Percentiles rank a stretch among this genome's conserved stretches.
Conservation (phyloP, 2,797 vertebrate genomes). For the Pampus argenteus region DNA sequence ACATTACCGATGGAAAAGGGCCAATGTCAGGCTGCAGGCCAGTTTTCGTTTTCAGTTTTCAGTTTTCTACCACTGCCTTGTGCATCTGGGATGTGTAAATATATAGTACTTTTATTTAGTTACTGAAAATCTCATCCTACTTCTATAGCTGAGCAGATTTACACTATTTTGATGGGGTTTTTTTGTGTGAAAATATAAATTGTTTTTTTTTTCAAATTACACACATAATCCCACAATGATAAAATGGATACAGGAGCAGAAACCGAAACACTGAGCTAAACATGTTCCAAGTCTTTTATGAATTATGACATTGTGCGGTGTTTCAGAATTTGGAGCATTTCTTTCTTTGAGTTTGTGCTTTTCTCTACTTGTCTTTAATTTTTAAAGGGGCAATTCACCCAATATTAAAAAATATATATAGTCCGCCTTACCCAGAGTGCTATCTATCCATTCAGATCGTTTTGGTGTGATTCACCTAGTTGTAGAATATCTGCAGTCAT, state of each 20-base stretch:
- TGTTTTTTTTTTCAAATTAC: background rate
- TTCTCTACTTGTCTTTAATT: background rate
- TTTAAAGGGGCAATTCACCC: no score
- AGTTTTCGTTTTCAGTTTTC: constrained; percentile 54
- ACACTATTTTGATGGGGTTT: background rate
- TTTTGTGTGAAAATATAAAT: background rate
- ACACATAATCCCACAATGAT: background rate
- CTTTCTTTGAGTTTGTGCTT: background rate
- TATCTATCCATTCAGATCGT: no score
- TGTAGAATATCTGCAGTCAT: no score
- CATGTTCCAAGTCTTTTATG: no score
- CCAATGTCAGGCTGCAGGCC: constrained; percentile 63
- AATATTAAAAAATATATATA: no score
- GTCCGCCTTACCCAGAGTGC: no score
- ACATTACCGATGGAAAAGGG: constrained; percentile 68
- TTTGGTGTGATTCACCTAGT: no score
- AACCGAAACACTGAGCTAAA: no score
- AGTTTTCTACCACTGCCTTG: constrained; percentile 29
- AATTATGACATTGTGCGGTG: no score
- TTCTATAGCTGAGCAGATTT: background rate
- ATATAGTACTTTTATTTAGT: constrained; percentile 7
- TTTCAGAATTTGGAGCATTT: no score
- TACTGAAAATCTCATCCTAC: background rate
- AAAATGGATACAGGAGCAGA: background rate
- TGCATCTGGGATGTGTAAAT: constrained; percentile 32